Evolutionary conservation across 2,888 invertebrate genomes (phyloP).

Genomic region (Sussaba pulchella): DNA sequence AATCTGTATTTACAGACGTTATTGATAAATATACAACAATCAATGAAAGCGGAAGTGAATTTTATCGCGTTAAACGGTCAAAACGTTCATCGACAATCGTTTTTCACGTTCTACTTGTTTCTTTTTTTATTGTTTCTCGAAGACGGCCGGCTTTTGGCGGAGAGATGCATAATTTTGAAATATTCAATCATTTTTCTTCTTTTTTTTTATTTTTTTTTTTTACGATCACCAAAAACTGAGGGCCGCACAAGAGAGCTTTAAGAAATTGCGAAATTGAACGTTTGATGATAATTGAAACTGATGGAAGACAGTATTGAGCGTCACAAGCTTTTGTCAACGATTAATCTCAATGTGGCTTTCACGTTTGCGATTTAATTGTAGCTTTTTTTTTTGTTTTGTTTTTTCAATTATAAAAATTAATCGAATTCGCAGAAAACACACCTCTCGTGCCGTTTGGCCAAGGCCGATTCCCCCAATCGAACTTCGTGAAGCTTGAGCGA

Average conservation of each 20-base stretch:
- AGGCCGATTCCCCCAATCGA: slow-evolving; percentile 39
- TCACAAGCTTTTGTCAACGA: slow-evolving; percentile 39
- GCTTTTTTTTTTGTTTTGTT: slow-evolving; percentile 9
- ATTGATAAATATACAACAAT: slow-evolving; percentile 68
- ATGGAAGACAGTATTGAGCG: slow-evolving; percentile 64
- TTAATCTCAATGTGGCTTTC: slow-evolving; percentile 31
- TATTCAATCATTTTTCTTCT: not conserved
- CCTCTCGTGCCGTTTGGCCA: slow-evolving; percentile 22
- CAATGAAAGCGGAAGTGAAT: slow-evolving; percentile 42
- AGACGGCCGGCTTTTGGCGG: not conserved
- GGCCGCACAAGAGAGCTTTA: slow-evolving; percentile 14
- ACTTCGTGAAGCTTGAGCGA: slow-evolving; percentile 47
- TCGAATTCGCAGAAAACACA: not conserved
- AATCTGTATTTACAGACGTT: slow-evolving; percentile 69
- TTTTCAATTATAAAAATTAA: not conserved
- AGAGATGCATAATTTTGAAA: slow-evolving; percentile 15
- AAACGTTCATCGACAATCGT: slow-evolving; percentile 27
- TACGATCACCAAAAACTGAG: not conserved
- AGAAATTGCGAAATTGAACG: slow-evolving; percentile 35
- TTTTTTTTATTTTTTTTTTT: not conserved
- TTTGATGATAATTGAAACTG: slow-evolving; percentile 41
- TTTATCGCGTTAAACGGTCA: slow-evolving; percentile 18
- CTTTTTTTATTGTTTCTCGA: not conserved
- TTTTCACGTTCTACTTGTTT: slow-evolving; percentile 11
- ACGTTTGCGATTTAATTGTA: slow-evolving; percentile 1